These are phyloP conservation scores for Hormaphis cornu DNA, from an alignment of 1,140 invertebrate genomes.

Conservation along the genomic window DNA sequence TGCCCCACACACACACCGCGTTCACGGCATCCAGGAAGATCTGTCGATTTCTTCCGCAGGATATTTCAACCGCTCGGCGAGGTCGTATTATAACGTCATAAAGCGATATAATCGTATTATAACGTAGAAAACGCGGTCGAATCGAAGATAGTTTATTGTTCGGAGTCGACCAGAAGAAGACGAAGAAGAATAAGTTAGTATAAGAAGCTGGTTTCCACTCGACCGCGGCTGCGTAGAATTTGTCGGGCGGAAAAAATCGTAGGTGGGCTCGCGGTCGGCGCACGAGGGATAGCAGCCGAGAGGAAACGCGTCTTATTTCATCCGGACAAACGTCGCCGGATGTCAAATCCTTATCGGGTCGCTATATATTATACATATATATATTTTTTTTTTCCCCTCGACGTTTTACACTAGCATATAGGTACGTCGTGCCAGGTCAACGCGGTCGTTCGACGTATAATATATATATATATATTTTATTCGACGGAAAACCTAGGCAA, in stretches of 20 bases:
- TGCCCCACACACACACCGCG: no score
- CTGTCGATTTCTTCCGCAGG: no score
- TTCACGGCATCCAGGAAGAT: no score
- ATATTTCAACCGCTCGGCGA: no score
- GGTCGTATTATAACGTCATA: no score
- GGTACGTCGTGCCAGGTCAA: no score
- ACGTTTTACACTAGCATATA: not conserved
- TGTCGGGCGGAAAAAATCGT: not conserved
- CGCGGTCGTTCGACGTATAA: not conserved
- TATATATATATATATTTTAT: not conserved
- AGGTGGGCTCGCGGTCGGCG: not conserved
- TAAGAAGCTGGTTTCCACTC: no score
- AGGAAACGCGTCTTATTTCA: not conserved
- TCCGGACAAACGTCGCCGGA: not conserved
- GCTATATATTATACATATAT: no score
- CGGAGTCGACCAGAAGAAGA: not conserved
- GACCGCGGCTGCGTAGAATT: not conserved
- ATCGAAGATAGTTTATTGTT: conserved; percentile 20
- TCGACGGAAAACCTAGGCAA: not conserved
- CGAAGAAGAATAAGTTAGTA: no score
- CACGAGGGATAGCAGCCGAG: no score
- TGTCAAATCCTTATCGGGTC: conserved; percentile 17
- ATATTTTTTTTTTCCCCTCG: not conserved
- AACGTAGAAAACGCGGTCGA: no score
- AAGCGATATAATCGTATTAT: no score